Base-by-base conservation (phyloP, 2,113 vertebrate species). In the Cynoglossus semilaevis region DNA sequence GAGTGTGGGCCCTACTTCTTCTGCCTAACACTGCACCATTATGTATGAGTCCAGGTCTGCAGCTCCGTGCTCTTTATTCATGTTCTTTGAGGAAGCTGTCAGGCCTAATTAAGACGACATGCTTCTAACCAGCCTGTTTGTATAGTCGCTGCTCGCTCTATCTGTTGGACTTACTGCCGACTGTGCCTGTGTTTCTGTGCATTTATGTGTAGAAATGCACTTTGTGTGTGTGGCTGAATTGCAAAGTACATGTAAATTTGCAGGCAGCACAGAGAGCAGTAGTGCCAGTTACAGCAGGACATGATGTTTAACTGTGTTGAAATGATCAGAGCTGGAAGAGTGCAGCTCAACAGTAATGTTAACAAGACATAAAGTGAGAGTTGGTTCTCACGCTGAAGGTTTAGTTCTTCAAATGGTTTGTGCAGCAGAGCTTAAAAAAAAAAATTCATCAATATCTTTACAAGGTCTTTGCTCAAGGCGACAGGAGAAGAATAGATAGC, bases 41-140 rank as follows among this genome's bases (percentile, higher is more conserved):
- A 86, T 85, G 76, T 61, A 84, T 78, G 63, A 83, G 70, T 74
- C 82, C 78, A 80, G 66, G 75, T 83, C 48, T 52, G 2, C 35
- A 56, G 74, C 62, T 67, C 53, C 59, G 55, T 50, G 70, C 74
- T 69, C 68, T 78, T 81, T 86, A 81, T 87, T 87, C 74, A 65
- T 82, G 84, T 84, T 82, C 62, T 74, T 63, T 68, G 71, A 81
- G 66, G 59, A 85, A 74, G 63, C 78, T 79, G 78, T 85, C 81
- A 80, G 67, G 51, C 16, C 70, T 80, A 84, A 89, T 90, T 89
- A 85, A 51, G 56, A 77, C 51, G 67, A 65, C 54, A 58, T 62
- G 45, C 56, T 55, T 66, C 65, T 49, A 72, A 72, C 60, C 65
- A 67, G 64, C 57, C 51, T 75, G 68, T 72, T 79, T 77, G 69